Conservation (phyloP, 2,888 invertebrate species). For the Philaethria dido region DNA sequence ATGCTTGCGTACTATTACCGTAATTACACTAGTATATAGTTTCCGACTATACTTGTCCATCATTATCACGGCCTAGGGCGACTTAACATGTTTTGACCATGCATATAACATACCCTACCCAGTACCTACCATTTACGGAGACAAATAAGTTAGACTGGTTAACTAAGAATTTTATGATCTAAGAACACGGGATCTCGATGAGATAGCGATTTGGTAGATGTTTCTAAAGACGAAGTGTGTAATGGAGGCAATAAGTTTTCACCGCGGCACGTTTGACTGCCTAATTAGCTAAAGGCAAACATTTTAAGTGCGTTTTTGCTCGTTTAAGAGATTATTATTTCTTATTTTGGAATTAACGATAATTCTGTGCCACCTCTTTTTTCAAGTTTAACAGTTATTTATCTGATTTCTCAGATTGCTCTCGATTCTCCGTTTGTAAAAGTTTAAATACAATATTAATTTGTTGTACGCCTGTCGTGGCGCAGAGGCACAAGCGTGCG, state of each 20-base stretch:
- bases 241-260: conserved; percentile 55
- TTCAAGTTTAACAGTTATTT: conserved; percentile 2
- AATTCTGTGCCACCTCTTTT: not conserved
- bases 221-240: conserved; percentile 45
- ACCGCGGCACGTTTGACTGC: conserved; percentile 60
- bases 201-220: conserved; percentile 33
- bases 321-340: conserved; percentile 16
- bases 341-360: conserved; percentile 19
- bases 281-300: conserved; percentile 61
- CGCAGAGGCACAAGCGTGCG: too few relatives aligned
- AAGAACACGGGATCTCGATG: conserved; percentile 38
- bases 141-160: conserved; percentile 55
- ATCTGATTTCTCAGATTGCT: conserved; percentile 5
- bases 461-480: too few relatives aligned
- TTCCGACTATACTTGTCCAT: conserved; percentile 35
- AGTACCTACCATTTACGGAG: conserved; percentile 51
- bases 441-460: not conserved
- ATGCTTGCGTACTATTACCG: conserved; percentile 34
- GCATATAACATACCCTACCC: conserved; percentile 52
- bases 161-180: conserved; percentile 55
- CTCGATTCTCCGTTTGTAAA: conserved; percentile 1
- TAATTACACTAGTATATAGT: conserved; percentile 28
- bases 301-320: conserved; percentile 43
- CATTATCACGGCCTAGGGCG: conserved; percentile 48
- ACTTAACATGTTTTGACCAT: conserved; percentile 44